Evolutionary conservation across 2,888 invertebrate species (phyloP).

Genomic region (Rhodophaea formosa): DNA sequence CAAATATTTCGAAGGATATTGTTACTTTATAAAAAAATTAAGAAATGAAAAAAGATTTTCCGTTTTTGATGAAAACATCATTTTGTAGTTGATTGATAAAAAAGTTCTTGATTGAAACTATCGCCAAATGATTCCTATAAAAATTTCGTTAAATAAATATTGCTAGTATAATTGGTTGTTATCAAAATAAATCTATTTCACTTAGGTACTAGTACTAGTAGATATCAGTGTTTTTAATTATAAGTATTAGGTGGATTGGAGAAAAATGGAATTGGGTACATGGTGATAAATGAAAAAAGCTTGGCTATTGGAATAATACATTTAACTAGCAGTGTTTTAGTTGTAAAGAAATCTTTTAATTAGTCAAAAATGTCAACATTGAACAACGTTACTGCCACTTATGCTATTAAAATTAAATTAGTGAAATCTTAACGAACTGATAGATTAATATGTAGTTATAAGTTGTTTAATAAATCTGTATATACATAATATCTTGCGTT

Average conservation of each 20-base stretch:
- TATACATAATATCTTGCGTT: conserved; percentile 36
- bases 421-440: conserved; percentile 70
- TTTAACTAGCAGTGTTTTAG: neutral
- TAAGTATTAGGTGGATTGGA: neutral
- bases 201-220: neutral
- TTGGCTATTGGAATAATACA: neutral
- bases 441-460: conserved; percentile 70
- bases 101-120: neutral
- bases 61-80: no score
- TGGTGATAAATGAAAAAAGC: neutral
- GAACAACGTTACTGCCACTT: conserved; percentile 6
- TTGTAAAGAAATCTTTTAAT: neutral
- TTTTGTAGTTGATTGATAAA: no score
- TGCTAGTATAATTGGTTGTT: neutral
- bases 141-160: no score
- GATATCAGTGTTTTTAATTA: neutral
- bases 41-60: no score
- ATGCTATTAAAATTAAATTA: conserved; percentile 33
- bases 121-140: no score
- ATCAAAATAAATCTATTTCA: neutral
- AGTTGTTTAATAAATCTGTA: conserved; percentile 62
- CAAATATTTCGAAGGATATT: no score
- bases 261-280: neutral
- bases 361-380: no score
- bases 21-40: neutral